Conservation (phyloP, 2,797 vertebrate species). For the Schizothorax lantsangensis region DNA sequence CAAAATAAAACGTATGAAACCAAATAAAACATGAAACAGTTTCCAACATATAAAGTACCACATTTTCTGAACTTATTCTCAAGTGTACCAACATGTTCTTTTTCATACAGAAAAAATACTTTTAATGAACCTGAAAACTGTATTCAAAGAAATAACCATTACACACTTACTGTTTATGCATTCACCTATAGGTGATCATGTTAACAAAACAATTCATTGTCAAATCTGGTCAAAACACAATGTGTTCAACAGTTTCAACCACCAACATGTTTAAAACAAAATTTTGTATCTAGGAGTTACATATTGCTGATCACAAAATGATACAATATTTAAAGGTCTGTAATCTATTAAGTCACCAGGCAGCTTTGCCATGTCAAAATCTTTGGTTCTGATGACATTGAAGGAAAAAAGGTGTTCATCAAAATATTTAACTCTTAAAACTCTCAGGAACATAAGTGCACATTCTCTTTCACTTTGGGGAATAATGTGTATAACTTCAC, state of each 20-base stretch:
- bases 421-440: neutral
- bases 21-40: too few species aligned
- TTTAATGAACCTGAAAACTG: too few species aligned
- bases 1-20: neutral
- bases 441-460: neutral
- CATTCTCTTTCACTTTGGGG: neutral
- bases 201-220: neutral
- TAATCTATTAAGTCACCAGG: neutral
- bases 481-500: conserved; percentile 9
- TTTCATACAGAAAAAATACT: too few species aligned
- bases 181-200: neutral
- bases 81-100: too few species aligned
- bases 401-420: conserved; percentile 6
- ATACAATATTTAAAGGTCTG: too few species aligned
- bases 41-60: neutral
- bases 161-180: neutral
- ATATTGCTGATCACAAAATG: too few species aligned
- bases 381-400: conserved; percentile 5
- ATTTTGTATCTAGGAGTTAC: too few species aligned
- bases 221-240: neutral
- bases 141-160: neutral
- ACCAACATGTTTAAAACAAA: too few species aligned
- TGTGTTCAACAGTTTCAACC: too few species aligned
- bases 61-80: too few species aligned
- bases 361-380: neutral